Base-by-base conservation (phyloP, 2,888 invertebrate genomes). In the Physocephala rufipes region DNA sequence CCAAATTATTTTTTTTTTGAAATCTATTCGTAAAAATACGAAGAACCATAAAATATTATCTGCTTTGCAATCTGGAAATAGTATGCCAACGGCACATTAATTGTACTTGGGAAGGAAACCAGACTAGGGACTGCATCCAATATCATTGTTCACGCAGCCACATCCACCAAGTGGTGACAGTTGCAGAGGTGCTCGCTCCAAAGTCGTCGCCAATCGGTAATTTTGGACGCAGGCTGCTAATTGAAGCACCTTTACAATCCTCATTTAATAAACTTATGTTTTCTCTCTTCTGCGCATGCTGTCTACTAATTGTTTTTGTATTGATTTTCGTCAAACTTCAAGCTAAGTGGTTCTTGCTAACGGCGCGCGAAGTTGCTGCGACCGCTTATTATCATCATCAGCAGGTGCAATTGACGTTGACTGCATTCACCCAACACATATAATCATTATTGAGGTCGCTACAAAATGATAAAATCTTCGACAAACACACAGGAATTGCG, bases 401-500 rank as follows among this genome's bases (percentile, higher is more conserved):
- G n/a, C n/a, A n/a, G n/a, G n/a, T n/a, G n/a, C n/a, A 9, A 36
- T 7, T 9, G 36, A 16, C 36, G n/a, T 21, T 55, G 66, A 19
- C 36, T 53, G 12, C 53, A 51, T 59, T 30, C 43, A 19, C 59
- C 59, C 5, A 49, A 58, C 45, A 19, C 43, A 59, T 28, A 47
- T 28, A 59, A 30, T 49, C 47, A 24, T 9, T 36, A 47, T 67
- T 49, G 19, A 21, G 45, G 2, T 30, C 7, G 47, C 13, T 15
- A 43, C 30, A 73, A 77, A 78, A 84, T 84, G 84, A 79, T 84
- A 78, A 84, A 84, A 80, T 84, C 84, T 77, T 82, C 81, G 76
- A 79, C 82, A 74, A 81, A 81, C 75, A 79, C 81, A 78, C 84
- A 84, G 81, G 84, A 84, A 82, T 79, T 83, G 79, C 84, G 85